A percentile compares a stretch with the other conserved stretches of the same genome.
These are phyloP conservation scores for Hippocampus barbouri DNA, from an alignment of 2,113 vertebrate species.

Conservation along the genomic window DNA sequence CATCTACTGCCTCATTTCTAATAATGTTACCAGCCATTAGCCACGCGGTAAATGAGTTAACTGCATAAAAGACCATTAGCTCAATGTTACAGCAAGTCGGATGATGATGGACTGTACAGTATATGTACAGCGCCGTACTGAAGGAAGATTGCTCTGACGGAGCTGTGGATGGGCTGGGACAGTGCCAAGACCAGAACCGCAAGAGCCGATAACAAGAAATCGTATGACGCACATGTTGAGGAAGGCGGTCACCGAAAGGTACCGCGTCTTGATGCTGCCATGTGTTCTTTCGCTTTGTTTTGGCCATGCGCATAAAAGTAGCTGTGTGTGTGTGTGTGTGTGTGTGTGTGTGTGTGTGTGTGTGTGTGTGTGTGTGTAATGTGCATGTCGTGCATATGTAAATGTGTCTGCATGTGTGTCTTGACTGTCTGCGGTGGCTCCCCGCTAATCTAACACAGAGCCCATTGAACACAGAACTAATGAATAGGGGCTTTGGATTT, in stretches of 20 bases:
- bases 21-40: constrained; percentile 55
- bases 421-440: constrained; percentile 34
- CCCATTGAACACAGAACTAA: constrained; percentile 55
- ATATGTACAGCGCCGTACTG: constrained; percentile 9
- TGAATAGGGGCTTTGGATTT: constrained; percentile 61
- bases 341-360: background rate
- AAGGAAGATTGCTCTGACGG: constrained; percentile 9
- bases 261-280: background rate
- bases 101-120: constrained; percentile 6
- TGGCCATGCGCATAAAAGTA: background rate
- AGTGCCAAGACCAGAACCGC: constrained; percentile 13
- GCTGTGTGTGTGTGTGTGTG: too few species aligned
- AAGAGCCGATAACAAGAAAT: background rate
- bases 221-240: background rate
- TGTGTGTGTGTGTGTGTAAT: background rate
- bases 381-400: constrained; percentile 10
- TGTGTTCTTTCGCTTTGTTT: background rate
- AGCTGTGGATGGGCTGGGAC: constrained; percentile 13
- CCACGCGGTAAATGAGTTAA: constrained; percentile 45
- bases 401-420: constrained; percentile 25
- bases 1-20: constrained; percentile 32
- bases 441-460: constrained; percentile 59
- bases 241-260: background rate
- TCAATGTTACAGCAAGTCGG: constrained; percentile 25
- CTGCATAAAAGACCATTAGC: constrained; percentile 36